phyloP scores from a whole-genome alignment of 2,797 vertebrate genomes.

The Lacerta viridis region DNA sequence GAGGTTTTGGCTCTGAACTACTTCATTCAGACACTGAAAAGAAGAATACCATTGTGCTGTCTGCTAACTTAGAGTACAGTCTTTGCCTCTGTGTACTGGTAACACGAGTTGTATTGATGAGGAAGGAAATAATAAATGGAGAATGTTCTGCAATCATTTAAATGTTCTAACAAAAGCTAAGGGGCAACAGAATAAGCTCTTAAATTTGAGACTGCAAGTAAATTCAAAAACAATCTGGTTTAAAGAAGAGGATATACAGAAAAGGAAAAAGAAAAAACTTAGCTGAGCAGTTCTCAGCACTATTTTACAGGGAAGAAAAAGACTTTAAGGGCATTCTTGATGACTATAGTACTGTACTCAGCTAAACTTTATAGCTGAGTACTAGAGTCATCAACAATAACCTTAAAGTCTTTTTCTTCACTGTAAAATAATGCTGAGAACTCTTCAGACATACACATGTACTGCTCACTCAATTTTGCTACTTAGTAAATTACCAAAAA shows the following conservation, averaged over 20 bases:
- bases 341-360: not conserved
- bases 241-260: slow-evolving; percentile 14
- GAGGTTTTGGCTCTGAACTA: slow-evolving; percentile 17
- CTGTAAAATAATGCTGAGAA: slow-evolving; percentile 3
- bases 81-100: not conserved
- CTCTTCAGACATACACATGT: slow-evolving; percentile 26
- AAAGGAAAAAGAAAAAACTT: not conserved
- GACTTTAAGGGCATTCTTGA: not conserved
- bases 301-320: not conserved
- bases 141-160: not conserved
- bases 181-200: slow-evolving; percentile 9
- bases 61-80: not conserved
- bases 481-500: slow-evolving; percentile 34
- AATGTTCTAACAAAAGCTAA: slow-evolving; percentile 33
- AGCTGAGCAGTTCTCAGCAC: slow-evolving; percentile 23
- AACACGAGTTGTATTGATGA: slow-evolving; percentile 4
- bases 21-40: slow-evolving; percentile 30
- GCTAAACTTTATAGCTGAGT: not conserved
- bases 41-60: slow-evolving; percentile 1
- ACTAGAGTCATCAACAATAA: not conserved
- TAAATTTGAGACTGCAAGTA: slow-evolving; percentile 14
- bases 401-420: not conserved
- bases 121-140: slow-evolving; percentile 8
- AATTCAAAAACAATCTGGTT: not conserved
- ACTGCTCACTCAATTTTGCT: slow-evolving; percentile 45